phyloP scores from a whole-genome alignment of 1,140 invertebrate genomes.

The Papilio polyxenes region DNA sequence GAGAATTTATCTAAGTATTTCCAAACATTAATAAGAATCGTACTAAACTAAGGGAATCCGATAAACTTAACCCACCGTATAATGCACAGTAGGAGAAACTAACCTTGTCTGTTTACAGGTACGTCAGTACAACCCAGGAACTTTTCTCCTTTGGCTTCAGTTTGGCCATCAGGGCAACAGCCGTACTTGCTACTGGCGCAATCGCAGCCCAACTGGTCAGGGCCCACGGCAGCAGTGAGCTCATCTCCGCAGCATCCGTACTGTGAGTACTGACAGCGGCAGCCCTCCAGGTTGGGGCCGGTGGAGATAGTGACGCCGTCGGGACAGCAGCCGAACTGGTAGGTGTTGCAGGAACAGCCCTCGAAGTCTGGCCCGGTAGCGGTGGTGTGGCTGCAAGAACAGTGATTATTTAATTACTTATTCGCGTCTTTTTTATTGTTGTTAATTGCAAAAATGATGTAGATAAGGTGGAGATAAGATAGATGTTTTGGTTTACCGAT shows the following conservation, averaged over 20 bases:
- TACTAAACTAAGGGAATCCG: neutral
- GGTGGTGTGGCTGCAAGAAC: conserved; percentile 81
- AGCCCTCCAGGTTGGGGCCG: conserved; percentile 89
- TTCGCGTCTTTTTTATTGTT: neutral
- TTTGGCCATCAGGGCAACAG: conserved; percentile 92
- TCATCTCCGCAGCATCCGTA: conserved; percentile 95
- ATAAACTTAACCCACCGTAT: neutral
- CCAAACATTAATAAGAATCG: neutral
- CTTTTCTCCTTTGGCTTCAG: conserved; percentile 89
- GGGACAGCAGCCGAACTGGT: conserved; percentile 95
- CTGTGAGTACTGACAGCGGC: conserved; percentile 89
- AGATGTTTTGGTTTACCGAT: conserved; percentile 79
- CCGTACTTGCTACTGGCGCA: conserved; percentile 90
- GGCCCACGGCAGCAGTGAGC: conserved; percentile 86
- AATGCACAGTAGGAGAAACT: neutral
- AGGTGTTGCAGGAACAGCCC: conserved; percentile 92
- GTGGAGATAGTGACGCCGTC: conserved; percentile 92
- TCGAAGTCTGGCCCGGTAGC: conserved; percentile 86
- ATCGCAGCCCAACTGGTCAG: conserved; percentile 86
- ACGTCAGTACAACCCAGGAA: conserved; percentile 90
- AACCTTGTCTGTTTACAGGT: conserved; percentile 84
- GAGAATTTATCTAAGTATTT: neutral
- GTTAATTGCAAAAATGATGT: neutral
- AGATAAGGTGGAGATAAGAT: neutral
- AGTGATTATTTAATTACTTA: neutral